phyloP scores from a whole-genome alignment of 2,888 invertebrate species.

The Noctua janthina region DNA sequence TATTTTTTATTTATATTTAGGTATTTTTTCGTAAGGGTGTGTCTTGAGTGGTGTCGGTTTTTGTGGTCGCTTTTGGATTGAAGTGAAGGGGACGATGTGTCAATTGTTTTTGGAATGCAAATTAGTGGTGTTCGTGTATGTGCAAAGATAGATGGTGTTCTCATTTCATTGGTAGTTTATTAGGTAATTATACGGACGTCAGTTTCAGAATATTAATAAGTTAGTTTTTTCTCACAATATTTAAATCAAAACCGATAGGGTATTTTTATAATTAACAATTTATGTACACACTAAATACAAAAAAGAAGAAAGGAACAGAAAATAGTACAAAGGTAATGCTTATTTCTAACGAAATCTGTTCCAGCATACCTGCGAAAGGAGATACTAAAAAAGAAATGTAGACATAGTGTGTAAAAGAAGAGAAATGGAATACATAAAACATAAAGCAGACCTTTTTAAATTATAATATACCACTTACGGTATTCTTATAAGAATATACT shows the following conservation, averaged over 20 bases:
- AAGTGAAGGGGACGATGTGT: not conserved
- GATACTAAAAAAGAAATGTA: too few relatives aligned
- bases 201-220: not conserved
- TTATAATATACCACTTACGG: too few relatives aligned
- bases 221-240: not conserved
- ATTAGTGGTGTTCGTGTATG: not conserved
- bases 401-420: too few relatives aligned
- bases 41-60: conserved; percentile 32
- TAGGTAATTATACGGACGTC: not conserved
- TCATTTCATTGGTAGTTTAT: not conserved
- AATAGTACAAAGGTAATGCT: too few relatives aligned
- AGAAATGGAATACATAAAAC: too few relatives aligned
- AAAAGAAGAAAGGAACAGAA: too few relatives aligned
- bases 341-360: too few relatives aligned
- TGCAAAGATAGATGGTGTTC: not conserved
- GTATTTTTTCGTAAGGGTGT: conserved; percentile 54
- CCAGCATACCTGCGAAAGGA: too few relatives aligned
- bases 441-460: too few relatives aligned
- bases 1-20: conserved; percentile 69
- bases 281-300: too few relatives aligned
- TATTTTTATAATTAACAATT: not conserved
- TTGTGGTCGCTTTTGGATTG: conserved; percentile 14
- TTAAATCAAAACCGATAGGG: too few relatives aligned
- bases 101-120: conserved; percentile 14
- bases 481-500: too few relatives aligned